A percentile compares a stretch with the other conserved stretches of the same genome.
Conservation (phyloP, 2,113 vertebrate genomes). For the Zapus hudsonius region DNA sequence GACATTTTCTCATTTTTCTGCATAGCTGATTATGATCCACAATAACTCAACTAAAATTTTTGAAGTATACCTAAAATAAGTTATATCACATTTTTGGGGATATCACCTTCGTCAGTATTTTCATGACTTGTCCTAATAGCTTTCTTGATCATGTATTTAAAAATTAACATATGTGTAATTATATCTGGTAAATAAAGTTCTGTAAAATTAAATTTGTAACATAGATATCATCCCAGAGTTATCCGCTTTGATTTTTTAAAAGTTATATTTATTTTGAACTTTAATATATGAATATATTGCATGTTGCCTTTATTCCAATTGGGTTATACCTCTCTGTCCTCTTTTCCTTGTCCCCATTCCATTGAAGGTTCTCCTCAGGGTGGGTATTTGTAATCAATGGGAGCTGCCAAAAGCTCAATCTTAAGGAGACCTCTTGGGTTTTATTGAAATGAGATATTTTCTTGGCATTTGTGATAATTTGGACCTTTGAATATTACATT, state of each 20-base stretch:
- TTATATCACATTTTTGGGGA: not conserved
- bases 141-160: not conserved
- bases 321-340: too few relatives aligned
- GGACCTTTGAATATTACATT: not conserved
- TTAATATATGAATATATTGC: too few relatives aligned
- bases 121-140: not conserved
- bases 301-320: too few relatives aligned
- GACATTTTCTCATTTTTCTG: constrained; percentile 25
- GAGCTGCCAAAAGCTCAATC: too few relatives aligned
- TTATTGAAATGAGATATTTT: not conserved
- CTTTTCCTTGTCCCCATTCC: too few relatives aligned
- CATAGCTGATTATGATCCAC: not conserved
- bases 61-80: not conserved
- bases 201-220: not conserved
- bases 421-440: not conserved
- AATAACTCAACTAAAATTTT: not conserved
- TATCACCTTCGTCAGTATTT: not conserved
- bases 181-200: not conserved
- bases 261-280: too few relatives aligned
- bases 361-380: too few relatives aligned
- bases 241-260: not conserved
- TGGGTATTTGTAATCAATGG: too few relatives aligned
- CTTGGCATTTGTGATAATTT: not conserved
- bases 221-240: not conserved
- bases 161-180: constrained; percentile 13